These are phyloP conservation scores for Brachionus calyciflorus DNA, from an alignment of 1,140 invertebrate genomes.

Conservation along the genomic window DNA sequence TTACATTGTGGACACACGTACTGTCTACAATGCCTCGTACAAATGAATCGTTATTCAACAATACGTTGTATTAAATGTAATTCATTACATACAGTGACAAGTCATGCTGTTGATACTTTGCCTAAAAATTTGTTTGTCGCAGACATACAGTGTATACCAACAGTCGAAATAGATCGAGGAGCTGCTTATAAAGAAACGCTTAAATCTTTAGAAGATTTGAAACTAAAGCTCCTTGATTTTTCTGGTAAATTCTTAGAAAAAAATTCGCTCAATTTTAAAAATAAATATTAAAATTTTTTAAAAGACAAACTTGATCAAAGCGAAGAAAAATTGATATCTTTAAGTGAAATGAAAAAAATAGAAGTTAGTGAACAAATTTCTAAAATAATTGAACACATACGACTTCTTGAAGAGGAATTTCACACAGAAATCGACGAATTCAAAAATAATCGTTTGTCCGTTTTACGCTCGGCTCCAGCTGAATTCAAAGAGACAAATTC, in stretches of 20 bases:
- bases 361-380: conserved; percentile 44
- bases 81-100: conserved; percentile 41
- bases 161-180: conserved; percentile 42
- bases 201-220: conserved; percentile 37
- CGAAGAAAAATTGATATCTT: conserved; percentile 17
- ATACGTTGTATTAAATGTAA: conserved; percentile 45
- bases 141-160: conserved; percentile 45
- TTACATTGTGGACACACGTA: conserved; percentile 45
- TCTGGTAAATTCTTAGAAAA: not conserved
- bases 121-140: conserved; percentile 45
- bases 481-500: conserved; percentile 44
- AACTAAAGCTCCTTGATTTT: conserved; percentile 27
- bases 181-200: conserved; percentile 46
- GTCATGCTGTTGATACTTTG: conserved; percentile 39
- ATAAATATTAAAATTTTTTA: not conserved
- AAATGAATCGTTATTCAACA: conserved; percentile 47
- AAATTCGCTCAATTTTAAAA: not conserved
- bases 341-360: conserved; percentile 38
- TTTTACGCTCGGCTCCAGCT: conserved; percentile 23
- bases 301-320: conserved; percentile 44
- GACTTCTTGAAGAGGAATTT: conserved; percentile 33
- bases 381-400: conserved; percentile 37
- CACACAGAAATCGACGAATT: conserved; percentile 43
- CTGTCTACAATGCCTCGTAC: conserved; percentile 41
- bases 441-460: conserved; percentile 33